phyloP scores from a whole-genome alignment of 37 sponge, comb jelly and placozoan genomes.

The Ianthella basta region DNA sequence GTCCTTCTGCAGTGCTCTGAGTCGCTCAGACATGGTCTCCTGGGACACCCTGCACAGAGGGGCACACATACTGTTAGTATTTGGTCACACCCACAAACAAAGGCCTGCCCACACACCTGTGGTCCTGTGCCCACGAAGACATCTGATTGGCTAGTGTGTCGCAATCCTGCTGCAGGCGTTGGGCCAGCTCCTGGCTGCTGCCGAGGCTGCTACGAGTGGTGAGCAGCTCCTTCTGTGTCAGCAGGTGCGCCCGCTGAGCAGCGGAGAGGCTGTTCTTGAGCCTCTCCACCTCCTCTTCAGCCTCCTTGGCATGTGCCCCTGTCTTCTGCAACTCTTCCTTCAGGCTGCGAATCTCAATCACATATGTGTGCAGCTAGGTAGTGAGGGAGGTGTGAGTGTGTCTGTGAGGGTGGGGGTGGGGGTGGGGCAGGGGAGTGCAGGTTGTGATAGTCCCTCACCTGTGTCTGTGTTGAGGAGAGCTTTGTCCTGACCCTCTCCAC shows the following conservation, averaged over 20 bases:
- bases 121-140: constrained; percentile 6
- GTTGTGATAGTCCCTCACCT: neutral
- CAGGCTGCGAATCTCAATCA: neutral
- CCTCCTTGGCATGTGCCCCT: neutral
- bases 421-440: neutral
- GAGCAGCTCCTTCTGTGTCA: constrained; percentile 28
- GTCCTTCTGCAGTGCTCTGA: constrained; percentile 21
- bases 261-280: constrained; percentile 22
- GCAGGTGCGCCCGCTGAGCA: constrained; percentile 20
- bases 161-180: constrained; percentile 14
- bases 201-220: neutral
- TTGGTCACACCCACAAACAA: neutral
- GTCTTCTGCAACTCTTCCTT: constrained; percentile 17
- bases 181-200: constrained; percentile 15
- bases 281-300: constrained; percentile 12
- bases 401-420: neutral
- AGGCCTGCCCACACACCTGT: neutral
- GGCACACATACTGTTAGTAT: neutral
- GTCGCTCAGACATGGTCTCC: constrained; percentile 4
- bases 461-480: too few species aligned
- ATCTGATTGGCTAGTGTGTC: constrained; percentile 25
- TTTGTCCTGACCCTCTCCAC: too few species aligned
- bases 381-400: neutral
- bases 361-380: neutral
- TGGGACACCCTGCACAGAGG: neutral